These are phyloP conservation scores for Tipula confusa DNA, from an alignment of 2,888 invertebrate genomes.

Conservation along the genomic window DNA sequence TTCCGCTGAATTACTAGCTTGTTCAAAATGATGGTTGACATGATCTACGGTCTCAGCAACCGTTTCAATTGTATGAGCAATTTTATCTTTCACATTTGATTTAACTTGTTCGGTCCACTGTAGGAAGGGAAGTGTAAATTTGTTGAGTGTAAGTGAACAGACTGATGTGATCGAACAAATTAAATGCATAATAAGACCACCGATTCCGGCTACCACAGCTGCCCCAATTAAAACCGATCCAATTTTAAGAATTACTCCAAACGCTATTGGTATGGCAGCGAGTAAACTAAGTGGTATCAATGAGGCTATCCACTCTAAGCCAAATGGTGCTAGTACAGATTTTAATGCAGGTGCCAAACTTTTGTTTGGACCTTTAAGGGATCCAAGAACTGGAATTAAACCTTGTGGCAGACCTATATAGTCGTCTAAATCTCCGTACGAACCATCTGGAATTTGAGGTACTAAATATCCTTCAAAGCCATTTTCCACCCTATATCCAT, in stretches of 20 bases:
- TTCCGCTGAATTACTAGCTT: constrained; percentile 40
- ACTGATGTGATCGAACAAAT: constrained; percentile 57
- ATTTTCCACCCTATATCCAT: constrained; percentile 46
- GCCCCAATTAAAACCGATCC: constrained; percentile 50
- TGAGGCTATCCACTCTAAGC: neutral
- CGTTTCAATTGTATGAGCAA: neutral
- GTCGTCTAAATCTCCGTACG: neutral
- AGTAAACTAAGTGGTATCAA: constrained; percentile 36
- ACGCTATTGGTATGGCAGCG: constrained; percentile 40
- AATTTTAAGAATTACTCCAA: constrained; percentile 48
- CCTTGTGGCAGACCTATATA: neutral
- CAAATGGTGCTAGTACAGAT: neutral
- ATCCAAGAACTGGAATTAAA: neutral
- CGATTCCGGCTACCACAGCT: constrained; percentile 51
- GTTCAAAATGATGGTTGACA: neutral
- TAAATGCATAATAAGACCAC: constrained; percentile 53
- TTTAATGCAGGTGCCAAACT: neutral
- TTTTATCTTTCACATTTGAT: neutral
- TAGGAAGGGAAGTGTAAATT: constrained; percentile 39
- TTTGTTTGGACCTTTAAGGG: neutral
- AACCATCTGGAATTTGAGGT: constrained; percentile 40
- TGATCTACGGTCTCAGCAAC: neutral
- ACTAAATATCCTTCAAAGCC: constrained; percentile 51
- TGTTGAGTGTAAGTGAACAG: constrained; percentile 52
- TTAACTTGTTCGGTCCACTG: neutral